Evolutionary conservation across 1,140 invertebrate genomes (phyloP), one percentile per base, ranked within the genome.

Genomic region (Pemphigus obesinymphae): DNA sequence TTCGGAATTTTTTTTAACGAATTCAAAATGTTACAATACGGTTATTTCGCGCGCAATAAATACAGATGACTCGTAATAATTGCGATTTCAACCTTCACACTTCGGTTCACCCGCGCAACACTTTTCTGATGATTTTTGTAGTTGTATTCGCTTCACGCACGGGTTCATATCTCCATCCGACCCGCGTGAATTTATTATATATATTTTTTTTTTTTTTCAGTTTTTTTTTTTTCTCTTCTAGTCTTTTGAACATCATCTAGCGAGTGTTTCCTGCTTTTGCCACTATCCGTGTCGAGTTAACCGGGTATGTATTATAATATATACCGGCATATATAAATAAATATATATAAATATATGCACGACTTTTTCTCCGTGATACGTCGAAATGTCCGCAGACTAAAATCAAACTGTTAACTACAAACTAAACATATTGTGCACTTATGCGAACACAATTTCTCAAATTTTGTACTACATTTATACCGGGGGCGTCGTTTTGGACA

Each of bases 121-220:
- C 5, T 76, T 76, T 58, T 76, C 31, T 8, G 34, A 55, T 23
- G 73, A 53, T 76, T 76, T 55, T 76, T 75, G n/a, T 53, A n/a
- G 72, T 23, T 58, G 48, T 76, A n/a, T n/a, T 55, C n/a, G n/a
- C 53, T 76, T 76, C 73, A 76, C 73, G 73, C 73, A 58, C 50
- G 73, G 73, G n/a, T 76, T 58, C 50, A 15, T n/a, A n/a, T n/a
- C n/a, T 76, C 48, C 31, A 5, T 45, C 43, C 37, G 7, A 70
- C 43, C n/a, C 31, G 11, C 31, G 11, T 29, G 31, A 76, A 76
- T 76, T 26, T 58, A 55, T 17, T 50, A 7, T 29, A 15, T 68
- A 15, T 23, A 68, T 40, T 5, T 68, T n/a, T 68, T 20, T 73
- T 73, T 31, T 73, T 43, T 31, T 50, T 45, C 15, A 31, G 6